A percentile compares a stretch with the other conserved stretches of the same genome.
Evolutionary conservation across 2,113 vertebrate species (phyloP).

Genomic region (Anarrhichthys ocellatus): DNA sequence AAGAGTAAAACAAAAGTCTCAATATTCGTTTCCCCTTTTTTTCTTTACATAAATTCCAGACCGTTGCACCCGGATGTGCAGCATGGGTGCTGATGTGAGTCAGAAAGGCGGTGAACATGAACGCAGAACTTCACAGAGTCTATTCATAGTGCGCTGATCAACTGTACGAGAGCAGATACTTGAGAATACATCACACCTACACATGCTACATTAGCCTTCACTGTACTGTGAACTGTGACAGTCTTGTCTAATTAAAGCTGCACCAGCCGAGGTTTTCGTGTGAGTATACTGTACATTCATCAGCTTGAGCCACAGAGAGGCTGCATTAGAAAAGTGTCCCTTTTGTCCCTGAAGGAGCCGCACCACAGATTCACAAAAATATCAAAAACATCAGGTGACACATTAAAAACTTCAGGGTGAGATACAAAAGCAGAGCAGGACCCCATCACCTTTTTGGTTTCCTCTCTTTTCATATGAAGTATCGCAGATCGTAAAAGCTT

Average conservation of each 20-base stretch:
- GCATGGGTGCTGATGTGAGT: slow-evolving; percentile 31
- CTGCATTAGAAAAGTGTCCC: neutral
- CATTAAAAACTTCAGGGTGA: neutral
- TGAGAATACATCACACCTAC: slow-evolving; percentile 53
- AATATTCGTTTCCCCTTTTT: neutral
- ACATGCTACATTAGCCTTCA: slow-evolving; percentile 25
- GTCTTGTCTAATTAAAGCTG: slow-evolving; percentile 42
- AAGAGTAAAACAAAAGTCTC: slow-evolving; percentile 9
- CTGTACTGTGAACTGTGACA: slow-evolving; percentile 35
- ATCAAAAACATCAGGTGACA: neutral
- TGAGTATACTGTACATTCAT: neutral
- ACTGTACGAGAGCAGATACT: slow-evolving; percentile 22
- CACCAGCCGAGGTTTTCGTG: neutral
- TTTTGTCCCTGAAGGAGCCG: neutral
- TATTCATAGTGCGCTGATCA: slow-evolving; percentile 37
- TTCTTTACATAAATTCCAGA: slow-evolving; percentile 20
- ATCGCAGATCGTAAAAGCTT: neutral
- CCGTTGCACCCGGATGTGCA: neutral
- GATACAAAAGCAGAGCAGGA: neutral
- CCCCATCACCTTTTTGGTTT: neutral
- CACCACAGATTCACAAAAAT: neutral
- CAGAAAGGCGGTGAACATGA: slow-evolving; percentile 6
- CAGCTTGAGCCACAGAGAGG: neutral
- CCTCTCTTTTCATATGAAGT: too few relatives aligned
- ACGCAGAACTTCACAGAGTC: slow-evolving; percentile 17